Evolutionary conservation across 1,140 invertebrate species (phyloP), one percentile per base, ranked within the genome.

Genomic region (Zaprionus taronus): DNA sequence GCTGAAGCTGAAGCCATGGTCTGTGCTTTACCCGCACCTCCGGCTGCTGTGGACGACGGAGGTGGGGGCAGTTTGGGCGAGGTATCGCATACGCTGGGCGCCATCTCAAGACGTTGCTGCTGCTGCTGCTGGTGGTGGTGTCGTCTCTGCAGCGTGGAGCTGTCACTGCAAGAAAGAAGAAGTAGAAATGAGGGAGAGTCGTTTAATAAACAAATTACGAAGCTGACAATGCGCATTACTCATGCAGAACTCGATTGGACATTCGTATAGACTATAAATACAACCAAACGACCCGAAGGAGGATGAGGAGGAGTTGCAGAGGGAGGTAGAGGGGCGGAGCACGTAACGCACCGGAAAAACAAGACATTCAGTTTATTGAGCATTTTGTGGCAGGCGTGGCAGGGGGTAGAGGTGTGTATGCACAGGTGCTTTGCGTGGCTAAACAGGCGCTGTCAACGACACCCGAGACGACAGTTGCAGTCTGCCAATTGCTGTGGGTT

Each of bases 261-360:
- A 68, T 68, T 66, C 44, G 26, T 34, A 44, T 70, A 63, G 53
- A 69, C 44, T 55, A 71, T 67, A 68, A 71, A 75, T 71, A 65
- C 36, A 66, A 26, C 41, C n/a, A 47, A 47, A 17, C 41, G 41
- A 47, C n/a, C 41, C 2, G n/a, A 17, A 47, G 41, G n/a, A 47
- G 41, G 41, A 44, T n/a, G n/a, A n/a, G 38, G 15, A 58, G 15
- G 7, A 26, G 51, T n/a, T n/a, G 7, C 9, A 24, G 47, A 14
- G 5, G 38, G 31, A n/a, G 20, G 57, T 24, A 61, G 36, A 12
- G 31, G n/a, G 24, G 60, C 11, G 20, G 26, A 36, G 62, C 81
- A 84, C 82, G 80, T 72, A 75, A 87, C 83, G 80, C 84, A 87
- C 84, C 84, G 84, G 84, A 87, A 87, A 87, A 87, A 87, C 85